phyloP scores from a whole-genome alignment of 2,888 invertebrate species.

The Ptilodon capucinus region DNA sequence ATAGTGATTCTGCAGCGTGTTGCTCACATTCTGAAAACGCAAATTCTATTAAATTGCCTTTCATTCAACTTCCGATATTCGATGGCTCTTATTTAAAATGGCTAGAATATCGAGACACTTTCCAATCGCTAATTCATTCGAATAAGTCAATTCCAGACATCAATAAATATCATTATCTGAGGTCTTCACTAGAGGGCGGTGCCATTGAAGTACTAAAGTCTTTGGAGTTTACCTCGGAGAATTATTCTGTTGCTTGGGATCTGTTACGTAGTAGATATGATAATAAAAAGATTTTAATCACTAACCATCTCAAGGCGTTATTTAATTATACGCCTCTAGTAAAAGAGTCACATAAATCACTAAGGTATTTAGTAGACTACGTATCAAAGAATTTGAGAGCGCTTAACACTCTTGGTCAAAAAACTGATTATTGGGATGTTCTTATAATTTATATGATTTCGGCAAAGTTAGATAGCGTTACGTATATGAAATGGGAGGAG shows the following conservation, averaged over 20 bases:
- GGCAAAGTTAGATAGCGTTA: background rate
- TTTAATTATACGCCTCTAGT: background rate
- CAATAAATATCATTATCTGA: too few relatives aligned
- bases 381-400: background rate
- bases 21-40: too few relatives aligned
- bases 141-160: too few relatives aligned
- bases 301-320: background rate
- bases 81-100: too few relatives aligned
- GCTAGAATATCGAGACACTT: too few relatives aligned
- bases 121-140: too few relatives aligned
- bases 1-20: too few relatives aligned
- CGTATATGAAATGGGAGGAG: background rate
- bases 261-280: background rate
- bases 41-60: too few relatives aligned
- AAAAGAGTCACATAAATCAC: background rate
- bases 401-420: background rate
- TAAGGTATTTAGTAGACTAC: background rate
- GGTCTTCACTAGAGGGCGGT: too few relatives aligned
- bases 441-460: background rate
- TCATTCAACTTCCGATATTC: too few relatives aligned
- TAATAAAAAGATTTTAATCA: background rate
- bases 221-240: background rate
- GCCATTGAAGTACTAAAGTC: too few relatives aligned
- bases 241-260: background rate
- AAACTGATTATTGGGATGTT: background rate